Evolutionary conservation across 2,888 invertebrate genomes (phyloP), one percentile per base, ranked within the genome.

Genomic region (Andrena chrysosceles): DNA sequence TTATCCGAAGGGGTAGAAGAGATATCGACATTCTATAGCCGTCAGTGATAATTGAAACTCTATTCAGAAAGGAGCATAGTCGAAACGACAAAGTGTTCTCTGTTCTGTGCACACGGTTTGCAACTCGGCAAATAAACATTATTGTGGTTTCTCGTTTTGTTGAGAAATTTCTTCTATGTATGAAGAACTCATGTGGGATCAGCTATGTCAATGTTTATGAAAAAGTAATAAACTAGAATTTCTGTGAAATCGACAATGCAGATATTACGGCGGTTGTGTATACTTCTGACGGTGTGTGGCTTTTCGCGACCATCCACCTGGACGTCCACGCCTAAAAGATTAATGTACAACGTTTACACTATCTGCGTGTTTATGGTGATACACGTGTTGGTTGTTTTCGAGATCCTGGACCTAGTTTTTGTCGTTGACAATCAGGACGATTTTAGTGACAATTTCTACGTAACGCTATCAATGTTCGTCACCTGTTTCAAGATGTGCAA

Each of bases 341-440:
- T 74, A 13, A 0, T 82, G 20, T 85, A 85, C 4, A 35, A 52
- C 3, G 0, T 20, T 0, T 85, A 79, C 2, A 75, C 82, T 1
- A 3, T 70, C 13, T 42, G 79, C 2, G 23, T 85, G 7, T 7
- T 85, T 8, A 2, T 60, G 6, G 10, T 72, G n/a, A 0, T 80
- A 2, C 52, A 70, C 8, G 10, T 2, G 52, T 4, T 77, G 67
- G 16, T 20, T 59, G 8, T 2, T 67, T 2, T 56, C 56, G 23
- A 56, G 49, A 29, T 85, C 10, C 56, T 85, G 33, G 85, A 85
- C n/a, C 26, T 81, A 16, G 42, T 87, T 29, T 10, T 84, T 16
- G 80, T 68, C 20, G 84, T 87, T 13, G 60, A 78, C 1, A 85
- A 60, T 26, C 69, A 67, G 31, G 75, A 76, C 0, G 87, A 87